Evolutionary conservation across 2,113 vertebrate genomes (phyloP).

Genomic region (Lycaon pictus): DNA sequence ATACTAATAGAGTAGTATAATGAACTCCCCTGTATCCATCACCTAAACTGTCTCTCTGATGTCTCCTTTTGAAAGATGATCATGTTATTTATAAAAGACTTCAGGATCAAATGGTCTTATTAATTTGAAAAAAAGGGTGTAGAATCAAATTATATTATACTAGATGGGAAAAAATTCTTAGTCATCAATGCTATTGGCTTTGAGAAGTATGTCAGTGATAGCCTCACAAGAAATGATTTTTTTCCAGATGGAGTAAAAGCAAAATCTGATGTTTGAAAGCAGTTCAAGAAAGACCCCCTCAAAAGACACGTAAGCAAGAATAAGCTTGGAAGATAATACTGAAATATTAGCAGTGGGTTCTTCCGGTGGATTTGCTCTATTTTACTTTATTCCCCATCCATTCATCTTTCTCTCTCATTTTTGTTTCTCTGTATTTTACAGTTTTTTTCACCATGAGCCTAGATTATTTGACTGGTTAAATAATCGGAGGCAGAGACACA

Average conservation of each 20-base stretch:
- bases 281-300: background rate
- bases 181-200: background rate
- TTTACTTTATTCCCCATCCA: background rate
- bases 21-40: background rate
- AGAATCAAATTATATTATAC: background rate
- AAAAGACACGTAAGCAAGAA: background rate
- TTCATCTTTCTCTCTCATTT: conserved; percentile 2
- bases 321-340: background rate
- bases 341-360: background rate
- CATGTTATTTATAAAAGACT: background rate
- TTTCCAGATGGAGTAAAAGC: background rate
- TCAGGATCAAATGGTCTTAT: background rate
- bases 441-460: background rate
- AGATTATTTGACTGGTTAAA: background rate
- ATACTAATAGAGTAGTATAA: background rate
- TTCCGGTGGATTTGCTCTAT: background rate
- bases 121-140: background rate
- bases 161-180: background rate
- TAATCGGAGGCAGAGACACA: too few relatives aligned
- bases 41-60: background rate
- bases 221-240: background rate
- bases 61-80: conserved; percentile 2
- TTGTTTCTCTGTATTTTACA: background rate
- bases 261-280: background rate
- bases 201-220: background rate